Percentiles rank a stretch among this genome's conserved stretches.
Evolutionary conservation across 2,888 invertebrate genomes (phyloP).

Genomic region (Siphlonurus alternatus): DNA sequence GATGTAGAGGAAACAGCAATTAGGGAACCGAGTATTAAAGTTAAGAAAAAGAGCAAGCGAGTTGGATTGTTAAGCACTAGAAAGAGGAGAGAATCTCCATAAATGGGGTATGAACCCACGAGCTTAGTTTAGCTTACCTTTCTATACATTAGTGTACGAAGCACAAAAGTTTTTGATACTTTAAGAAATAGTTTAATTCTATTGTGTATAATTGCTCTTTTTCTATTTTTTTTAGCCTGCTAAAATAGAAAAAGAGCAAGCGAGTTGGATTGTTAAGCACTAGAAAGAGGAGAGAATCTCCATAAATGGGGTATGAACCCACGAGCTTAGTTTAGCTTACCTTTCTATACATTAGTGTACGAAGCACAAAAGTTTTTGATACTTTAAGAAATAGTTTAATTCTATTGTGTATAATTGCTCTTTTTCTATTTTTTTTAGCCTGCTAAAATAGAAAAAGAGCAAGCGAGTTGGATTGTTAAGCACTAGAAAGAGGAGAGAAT

Average conservation of each 20-base stretch:
- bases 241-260: conserved; percentile 35
- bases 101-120: conserved; percentile 31
- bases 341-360: conserved; percentile 42
- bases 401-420: conserved; percentile 40
- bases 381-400: conserved; percentile 40
- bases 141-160: conserved; percentile 43
- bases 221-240: no score
- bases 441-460: conserved; percentile 36
- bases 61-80: conserved; percentile 31
- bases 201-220: conserved; percentile 39
- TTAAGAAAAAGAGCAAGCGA: conserved; percentile 34
- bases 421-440: no score
- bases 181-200: conserved; percentile 42
- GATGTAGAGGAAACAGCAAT: conserved; percentile 31
- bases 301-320: conserved; percentile 32
- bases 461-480: conserved; percentile 30
- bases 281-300: conserved; percentile 36
- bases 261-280: conserved; percentile 31
- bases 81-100: conserved; percentile 35
- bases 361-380: conserved; percentile 44
- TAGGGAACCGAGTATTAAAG: conserved; percentile 30
- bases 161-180: conserved; percentile 44
- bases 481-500: conserved; percentile 37
- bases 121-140: conserved; percentile 36
- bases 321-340: conserved; percentile 36